Evolutionary conservation across 2,888 invertebrate genomes (phyloP), one percentile per base, ranked within the genome.

Genomic region (Lepidocyrtoides sp.): DNA sequence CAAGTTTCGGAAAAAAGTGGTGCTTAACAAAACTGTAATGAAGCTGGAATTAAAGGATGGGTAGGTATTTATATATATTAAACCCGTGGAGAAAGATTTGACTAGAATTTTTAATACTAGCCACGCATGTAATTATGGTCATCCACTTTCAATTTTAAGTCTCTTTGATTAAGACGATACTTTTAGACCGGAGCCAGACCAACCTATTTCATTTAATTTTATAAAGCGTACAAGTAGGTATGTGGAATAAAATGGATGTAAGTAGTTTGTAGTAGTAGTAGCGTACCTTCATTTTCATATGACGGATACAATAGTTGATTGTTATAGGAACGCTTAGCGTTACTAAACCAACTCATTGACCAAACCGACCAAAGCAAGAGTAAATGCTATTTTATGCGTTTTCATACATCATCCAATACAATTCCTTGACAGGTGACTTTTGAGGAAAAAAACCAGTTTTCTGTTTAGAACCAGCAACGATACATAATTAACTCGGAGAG

Each of bases 391-490:
- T 66, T 36, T 17, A 77, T 83, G 82, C 60, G 75, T 83, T 87
- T 91, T 87, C 91, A 91, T 87, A 91, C 81, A 91, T 91, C 87
- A 91, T 91, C 83, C 14, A 87, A 91, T 75, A 86, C 82, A 87
- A 87, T 66, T 87, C 87, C 82, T 75, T 87, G 91, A 91, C 91
- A 91, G 87, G 87, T 87, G 91, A 91, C 87, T 87, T 91, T 91
- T 75, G 41, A 83, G 51, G 29, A 23, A 82, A 91, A 86, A 91
- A 91, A 91, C 86, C 91, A 87, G 87, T 87, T 91, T 83, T 91
- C 75, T 83, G 82, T 91, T 87, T 87, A 91, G 91, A 91, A 87
- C 54, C 17, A 66, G 44, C 17, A 81, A 48, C 63, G 41, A 86
- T 75, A 75, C 91, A 87, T 91, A 91, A 91, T 87, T 87, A 91